Evolutionary conservation across 2,113 vertebrate genomes (phyloP).

Genomic region (Megaceryle torquata): DNA sequence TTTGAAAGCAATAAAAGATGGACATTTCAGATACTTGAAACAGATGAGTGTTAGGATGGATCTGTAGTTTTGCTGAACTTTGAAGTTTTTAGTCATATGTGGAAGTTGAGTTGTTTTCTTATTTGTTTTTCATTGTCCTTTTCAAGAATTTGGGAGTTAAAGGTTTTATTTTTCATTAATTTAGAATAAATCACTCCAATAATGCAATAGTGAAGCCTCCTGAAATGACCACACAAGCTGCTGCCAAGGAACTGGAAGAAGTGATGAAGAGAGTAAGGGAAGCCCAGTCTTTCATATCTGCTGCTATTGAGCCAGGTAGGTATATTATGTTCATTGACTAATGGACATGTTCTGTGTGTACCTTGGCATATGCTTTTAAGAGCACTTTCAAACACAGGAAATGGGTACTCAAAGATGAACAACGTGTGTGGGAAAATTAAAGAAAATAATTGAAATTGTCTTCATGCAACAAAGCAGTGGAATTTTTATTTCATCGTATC

Average conservation of each 20-base stretch:
- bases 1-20: not conserved
- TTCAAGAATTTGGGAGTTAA: not conserved
- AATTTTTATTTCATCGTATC: not conserved
- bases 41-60: not conserved
- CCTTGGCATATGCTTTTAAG: not conserved
- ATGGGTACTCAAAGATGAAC: not conserved
- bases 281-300: constrained; percentile 93
- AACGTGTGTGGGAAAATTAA: not conserved
- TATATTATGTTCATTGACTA: not conserved
- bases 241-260: constrained; percentile 93
- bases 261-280: constrained; percentile 97
- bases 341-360: not conserved
- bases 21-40: not conserved
- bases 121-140: not conserved
- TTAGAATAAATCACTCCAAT: constrained; percentile 97
- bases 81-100: accelerated
- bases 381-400: not conserved
- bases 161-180: not conserved
- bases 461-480: not conserved
- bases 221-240: constrained; percentile 95
- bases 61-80: not conserved
- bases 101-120: not conserved
- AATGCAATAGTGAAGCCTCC: constrained; percentile 96
- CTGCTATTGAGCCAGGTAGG: constrained; percentile 93
- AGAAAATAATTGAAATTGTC: not conserved